Conservation (phyloP, 2,797 vertebrate genomes). For the Eupleurogrammus muticus region DNA sequence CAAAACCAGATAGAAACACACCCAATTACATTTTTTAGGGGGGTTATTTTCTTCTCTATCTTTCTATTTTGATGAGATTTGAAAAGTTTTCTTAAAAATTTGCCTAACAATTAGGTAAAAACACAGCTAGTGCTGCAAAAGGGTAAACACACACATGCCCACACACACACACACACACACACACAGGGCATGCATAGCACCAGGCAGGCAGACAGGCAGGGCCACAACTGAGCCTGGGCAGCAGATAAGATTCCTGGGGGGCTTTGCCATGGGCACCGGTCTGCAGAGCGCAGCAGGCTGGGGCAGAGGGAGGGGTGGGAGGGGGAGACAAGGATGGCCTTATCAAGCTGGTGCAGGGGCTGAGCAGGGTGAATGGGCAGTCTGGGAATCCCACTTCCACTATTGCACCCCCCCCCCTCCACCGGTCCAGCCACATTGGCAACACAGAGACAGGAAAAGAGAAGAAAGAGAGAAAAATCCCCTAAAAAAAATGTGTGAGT, state of each 20-base stretch:
- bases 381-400: constrained; percentile 70
- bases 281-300: constrained; percentile 73
- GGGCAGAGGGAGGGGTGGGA: constrained; percentile 63
- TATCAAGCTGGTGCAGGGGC: constrained; percentile 84
- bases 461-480: neutral
- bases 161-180: constrained; percentile 25
- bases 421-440: constrained; percentile 38
- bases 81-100: too few species aligned
- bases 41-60: too few species aligned
- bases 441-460: constrained; percentile 39
- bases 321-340: constrained; percentile 55
- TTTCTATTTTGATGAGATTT: too few species aligned
- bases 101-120: too few species aligned
- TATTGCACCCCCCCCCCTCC: constrained; percentile 33
- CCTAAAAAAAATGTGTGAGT: constrained; percentile 22
- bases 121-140: constrained; percentile 16
- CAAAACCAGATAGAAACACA: too few species aligned
- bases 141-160: constrained; percentile 41
- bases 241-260: constrained; percentile 88
- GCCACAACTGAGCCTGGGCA: constrained; percentile 78
- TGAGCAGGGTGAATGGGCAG: constrained; percentile 72
- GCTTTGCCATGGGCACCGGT: constrained; percentile 78
- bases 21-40: too few species aligned
- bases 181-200: constrained; percentile 35
- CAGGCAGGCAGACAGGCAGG: constrained; percentile 52